Evolutionary conservation across 2,888 invertebrate genomes (phyloP).

Genomic region (Pammene fasciana): DNA sequence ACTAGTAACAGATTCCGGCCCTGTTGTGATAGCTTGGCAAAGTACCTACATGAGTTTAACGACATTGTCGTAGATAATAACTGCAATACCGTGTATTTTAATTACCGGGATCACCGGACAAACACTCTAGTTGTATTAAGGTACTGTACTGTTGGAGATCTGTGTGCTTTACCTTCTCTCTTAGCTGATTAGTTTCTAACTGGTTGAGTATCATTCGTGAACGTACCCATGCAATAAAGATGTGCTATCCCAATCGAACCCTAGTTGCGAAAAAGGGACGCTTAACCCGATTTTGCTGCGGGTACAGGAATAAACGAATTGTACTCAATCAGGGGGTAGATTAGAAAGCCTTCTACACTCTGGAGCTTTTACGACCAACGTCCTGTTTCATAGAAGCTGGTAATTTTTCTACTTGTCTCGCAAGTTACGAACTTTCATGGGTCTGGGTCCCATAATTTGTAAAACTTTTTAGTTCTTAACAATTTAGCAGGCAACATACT

Average conservation of each 20-base stretch:
- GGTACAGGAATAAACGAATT: conserved; percentile 24
- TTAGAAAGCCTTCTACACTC: conserved; percentile 33
- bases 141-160: conserved; percentile 27
- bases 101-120: too few species aligned
- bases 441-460: too few species aligned
- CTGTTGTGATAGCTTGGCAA: too few species aligned
- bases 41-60: too few species aligned
- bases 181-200: conserved; percentile 38
- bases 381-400: not conserved
- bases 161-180: conserved; percentile 34
- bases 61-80: too few species aligned
- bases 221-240: conserved; percentile 12
- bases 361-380: conserved; percentile 13
- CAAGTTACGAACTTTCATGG: not conserved
- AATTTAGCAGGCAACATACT: too few species aligned
- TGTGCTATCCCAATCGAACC: conserved; percentile 10
- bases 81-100: too few species aligned
- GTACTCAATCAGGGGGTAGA: conserved; percentile 36
- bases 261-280: conserved; percentile 9
- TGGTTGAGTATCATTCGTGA: conserved; percentile 32
- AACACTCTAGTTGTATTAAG: not conserved
- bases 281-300: conserved; percentile 3
- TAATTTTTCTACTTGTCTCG: not conserved
- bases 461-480: too few species aligned
- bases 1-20: too few species aligned